A percentile compares a stretch with the other conserved stretches of the same genome.
Conservation (phyloP, 1,140 invertebrate genomes). For the Drosophila simulans region DNA sequence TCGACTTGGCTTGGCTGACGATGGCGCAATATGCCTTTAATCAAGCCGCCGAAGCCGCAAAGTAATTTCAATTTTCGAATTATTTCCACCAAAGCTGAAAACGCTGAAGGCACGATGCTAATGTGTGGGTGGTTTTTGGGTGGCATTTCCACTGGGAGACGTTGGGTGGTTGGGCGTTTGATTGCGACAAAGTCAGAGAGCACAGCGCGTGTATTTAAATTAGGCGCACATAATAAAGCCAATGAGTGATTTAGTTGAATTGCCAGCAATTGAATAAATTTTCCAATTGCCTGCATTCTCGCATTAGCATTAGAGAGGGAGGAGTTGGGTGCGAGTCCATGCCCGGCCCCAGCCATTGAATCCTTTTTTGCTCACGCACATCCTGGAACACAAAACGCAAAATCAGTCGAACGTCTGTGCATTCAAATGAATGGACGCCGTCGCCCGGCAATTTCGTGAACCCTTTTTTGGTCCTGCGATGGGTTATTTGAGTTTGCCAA, state of each 20-base stretch:
- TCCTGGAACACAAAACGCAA: slow-evolving; percentile 60
- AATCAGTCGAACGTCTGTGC: slow-evolving; percentile 62
- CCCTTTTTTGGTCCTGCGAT: slow-evolving; percentile 58
- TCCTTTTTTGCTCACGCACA: slow-evolving; percentile 22
- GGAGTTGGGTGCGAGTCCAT: not conserved
- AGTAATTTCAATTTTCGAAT: slow-evolving; percentile 80
- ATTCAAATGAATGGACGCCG: slow-evolving; percentile 72
- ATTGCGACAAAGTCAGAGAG: slow-evolving; percentile 18
- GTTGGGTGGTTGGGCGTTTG: slow-evolving; percentile 3
- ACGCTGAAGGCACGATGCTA: slow-evolving; percentile 21
- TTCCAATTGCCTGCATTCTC: slow-evolving; percentile 79
- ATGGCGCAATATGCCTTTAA: slow-evolving; percentile 93
- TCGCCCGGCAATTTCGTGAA: slow-evolving; percentile 69
- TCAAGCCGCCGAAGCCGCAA: slow-evolving; percentile 62
- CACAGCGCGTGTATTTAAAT: slow-evolving; percentile 73
- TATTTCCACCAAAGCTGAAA: slow-evolving; percentile 68
- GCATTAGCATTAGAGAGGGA: slow-evolving; percentile 69
- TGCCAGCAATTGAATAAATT: slow-evolving; percentile 84
- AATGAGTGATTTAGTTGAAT: slow-evolving; percentile 84
- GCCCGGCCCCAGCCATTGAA: slow-evolving; percentile 3
- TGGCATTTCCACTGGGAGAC: not conserved
- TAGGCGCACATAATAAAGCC: slow-evolving; percentile 77
- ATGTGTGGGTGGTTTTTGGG: slow-evolving; percentile 14
- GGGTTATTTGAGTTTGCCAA: slow-evolving; percentile 54
- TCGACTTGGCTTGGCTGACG: slow-evolving; percentile 17